Evolutionary conservation across 2,113 vertebrate genomes (phyloP), one percentile per base, ranked within the genome.

Genomic region (Hyla sarda): DNA sequence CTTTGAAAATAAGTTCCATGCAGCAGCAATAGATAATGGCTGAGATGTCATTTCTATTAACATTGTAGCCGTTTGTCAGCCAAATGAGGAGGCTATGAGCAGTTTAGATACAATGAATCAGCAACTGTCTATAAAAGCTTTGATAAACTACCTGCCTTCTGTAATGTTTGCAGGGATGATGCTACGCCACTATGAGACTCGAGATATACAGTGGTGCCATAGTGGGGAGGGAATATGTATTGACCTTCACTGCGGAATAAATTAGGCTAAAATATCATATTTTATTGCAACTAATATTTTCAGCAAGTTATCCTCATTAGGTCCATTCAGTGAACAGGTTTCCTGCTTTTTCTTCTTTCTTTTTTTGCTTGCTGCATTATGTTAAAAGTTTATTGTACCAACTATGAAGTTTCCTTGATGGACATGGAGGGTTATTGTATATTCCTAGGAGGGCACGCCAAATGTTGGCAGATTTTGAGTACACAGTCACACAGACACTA

Each of bases 61-160:
- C 82, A 83, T 83, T 83, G 82, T 83, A 83, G 82, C 67, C 54
- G 82, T 83, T 83, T 83, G 82, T 83, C 82, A 83, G 47, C 47
- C 82, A 83, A 83, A 83, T 73, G 82, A 83, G 82, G 48, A 71
- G 48, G 48, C 82, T 54, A 72, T 56, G 67, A 83, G 50, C 82
- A 73, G 67, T 72, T 83, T 73, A 54, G 48, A 30, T 56, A 7
- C 48, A 50, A 83, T 83, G 73, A 72, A 83, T 83, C 82, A 83
- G 28, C 41, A 23, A 41, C 19, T 73, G 47, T 72, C 82, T 73
- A 73, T 54, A 56, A 73, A 69, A 73, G 47, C 28, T 23, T 41
- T 83, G 67, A 83, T 83, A 73, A 83, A 83, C 48, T 71, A 30
- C 67, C 37, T 10, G 17, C 76, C 32, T 34, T 73, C 65, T 41